A percentile compares a stretch with the other conserved stretches of the same genome.
Evolutionary conservation across 1,140 invertebrate genomes (phyloP).

Genomic region (Drosophila yakuba): DNA sequence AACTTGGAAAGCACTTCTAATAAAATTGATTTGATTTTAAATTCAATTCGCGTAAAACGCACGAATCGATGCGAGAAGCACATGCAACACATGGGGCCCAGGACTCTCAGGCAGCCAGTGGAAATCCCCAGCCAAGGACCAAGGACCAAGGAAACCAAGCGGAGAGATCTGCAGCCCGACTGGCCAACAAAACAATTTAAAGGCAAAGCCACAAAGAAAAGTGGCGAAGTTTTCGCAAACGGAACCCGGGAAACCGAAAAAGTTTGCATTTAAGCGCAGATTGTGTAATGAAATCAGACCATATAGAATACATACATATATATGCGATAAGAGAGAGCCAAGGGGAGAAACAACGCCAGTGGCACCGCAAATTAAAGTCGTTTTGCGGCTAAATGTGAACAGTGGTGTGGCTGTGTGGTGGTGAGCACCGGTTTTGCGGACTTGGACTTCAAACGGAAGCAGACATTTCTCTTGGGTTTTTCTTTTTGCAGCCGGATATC

Average conservation of each 20-base stretch:
- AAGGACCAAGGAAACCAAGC: constrained; percentile 32
- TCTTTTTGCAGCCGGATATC: constrained; percentile 61
- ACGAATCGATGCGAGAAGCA: constrained; percentile 37
- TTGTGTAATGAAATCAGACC: constrained; percentile 79
- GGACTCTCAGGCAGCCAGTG: constrained; percentile 17
- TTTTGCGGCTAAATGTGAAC: constrained; percentile 72
- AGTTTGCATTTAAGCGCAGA: constrained; percentile 58
- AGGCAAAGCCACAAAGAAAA: constrained; percentile 65
- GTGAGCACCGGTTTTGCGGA: constrained; percentile 41
- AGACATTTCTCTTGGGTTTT: constrained; percentile 72
- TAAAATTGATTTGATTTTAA: constrained; percentile 53
- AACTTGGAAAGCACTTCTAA: constrained; percentile 10
- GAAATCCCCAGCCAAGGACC: constrained; percentile 40
- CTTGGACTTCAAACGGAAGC: constrained; percentile 69
- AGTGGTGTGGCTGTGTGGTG: constrained; percentile 18
- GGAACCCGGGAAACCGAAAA: constrained; percentile 51
- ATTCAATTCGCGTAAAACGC: constrained; percentile 53
- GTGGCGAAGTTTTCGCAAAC: constrained; percentile 59
- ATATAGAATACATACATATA: constrained; percentile 1
- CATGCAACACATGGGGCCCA: constrained; percentile 65
- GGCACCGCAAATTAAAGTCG: constrained; percentile 78
- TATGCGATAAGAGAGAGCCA: background rate
- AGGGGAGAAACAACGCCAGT: constrained; percentile 16
- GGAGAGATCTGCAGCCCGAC: constrained; percentile 31
- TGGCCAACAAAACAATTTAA: constrained; percentile 69